Evolutionary conservation across 2,113 vertebrate genomes (phyloP).

Genomic region (Sylvia atricapilla): DNA sequence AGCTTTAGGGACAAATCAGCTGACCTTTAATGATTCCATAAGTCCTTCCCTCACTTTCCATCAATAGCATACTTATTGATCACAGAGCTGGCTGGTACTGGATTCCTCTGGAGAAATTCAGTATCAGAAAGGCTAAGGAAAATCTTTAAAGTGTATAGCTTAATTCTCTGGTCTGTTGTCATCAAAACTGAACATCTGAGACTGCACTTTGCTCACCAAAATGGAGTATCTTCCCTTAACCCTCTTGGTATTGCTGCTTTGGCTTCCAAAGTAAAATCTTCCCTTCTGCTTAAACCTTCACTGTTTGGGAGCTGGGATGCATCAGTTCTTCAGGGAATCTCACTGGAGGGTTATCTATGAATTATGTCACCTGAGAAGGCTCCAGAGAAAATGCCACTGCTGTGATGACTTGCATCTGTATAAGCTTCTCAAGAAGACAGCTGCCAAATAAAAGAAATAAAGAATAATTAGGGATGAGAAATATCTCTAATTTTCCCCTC

Average conservation of each 20-base stretch:
- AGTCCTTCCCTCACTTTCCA: slow-evolving; percentile 38
- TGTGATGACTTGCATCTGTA: background rate
- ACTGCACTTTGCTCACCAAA: slow-evolving; percentile 4
- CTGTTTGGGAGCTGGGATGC: background rate
- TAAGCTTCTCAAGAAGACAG: background rate
- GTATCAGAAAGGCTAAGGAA: slow-evolving; percentile 46
- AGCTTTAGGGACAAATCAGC: slow-evolving; percentile 35
- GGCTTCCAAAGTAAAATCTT: background rate
- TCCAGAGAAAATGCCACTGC: background rate
- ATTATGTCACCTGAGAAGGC: background rate
- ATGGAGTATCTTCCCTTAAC: background rate
- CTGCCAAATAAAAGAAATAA: slow-evolving; percentile 3
- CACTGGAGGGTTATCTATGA: background rate
- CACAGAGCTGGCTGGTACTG: slow-evolving; percentile 5
- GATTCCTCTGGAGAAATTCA: slow-evolving; percentile 45
- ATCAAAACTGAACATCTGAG: slow-evolving; percentile 24
- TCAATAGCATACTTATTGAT: slow-evolving; percentile 60
- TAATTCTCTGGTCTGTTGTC: slow-evolving; percentile 33
- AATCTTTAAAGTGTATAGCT: slow-evolving; percentile 44
- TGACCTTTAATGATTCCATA: slow-evolving; percentile 41
- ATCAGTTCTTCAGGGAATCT: background rate
- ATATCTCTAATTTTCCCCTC: background rate
- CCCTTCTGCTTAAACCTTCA: background rate
- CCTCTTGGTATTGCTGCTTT: background rate
- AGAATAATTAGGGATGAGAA: background rate